Evolutionary conservation across 2,797 vertebrate species (phyloP).

Genomic region (Hypotaenidia okinawae): DNA sequence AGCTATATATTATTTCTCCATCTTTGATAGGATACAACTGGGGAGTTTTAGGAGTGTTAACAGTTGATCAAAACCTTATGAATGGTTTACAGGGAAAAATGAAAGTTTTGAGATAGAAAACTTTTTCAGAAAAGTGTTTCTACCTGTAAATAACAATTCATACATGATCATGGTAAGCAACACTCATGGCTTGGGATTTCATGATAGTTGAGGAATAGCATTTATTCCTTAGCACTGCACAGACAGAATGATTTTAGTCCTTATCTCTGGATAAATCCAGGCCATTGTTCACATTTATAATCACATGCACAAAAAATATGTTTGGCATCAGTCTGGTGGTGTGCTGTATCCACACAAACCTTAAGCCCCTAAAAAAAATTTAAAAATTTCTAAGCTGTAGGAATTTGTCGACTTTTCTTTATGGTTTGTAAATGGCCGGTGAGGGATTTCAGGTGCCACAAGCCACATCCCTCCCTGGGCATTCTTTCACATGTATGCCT

Average conservation of each 20-base stretch:
- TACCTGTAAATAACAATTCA: background rate
- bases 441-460: conserved; percentile 34
- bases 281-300: background rate
- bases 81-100: background rate
- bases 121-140: background rate
- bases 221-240: background rate
- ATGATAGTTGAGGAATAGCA: background rate
- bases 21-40: background rate
- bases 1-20: background rate
- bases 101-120: background rate
- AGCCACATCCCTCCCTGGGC: background rate
- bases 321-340: background rate
- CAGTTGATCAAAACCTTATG: background rate
- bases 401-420: conserved; percentile 54
- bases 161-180: background rate
- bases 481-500: conserved; percentile 33
- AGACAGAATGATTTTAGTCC: background rate
- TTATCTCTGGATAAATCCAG: background rate
- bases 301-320: background rate
- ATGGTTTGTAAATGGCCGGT: background rate
- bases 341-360: background rate
- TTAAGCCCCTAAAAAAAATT: background rate
- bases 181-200: background rate
- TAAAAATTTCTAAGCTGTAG: background rate
- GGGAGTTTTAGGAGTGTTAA: background rate